phyloP scores from a whole-genome alignment of 2,888 invertebrate genomes.

The Opisthograptis luteolata region DNA sequence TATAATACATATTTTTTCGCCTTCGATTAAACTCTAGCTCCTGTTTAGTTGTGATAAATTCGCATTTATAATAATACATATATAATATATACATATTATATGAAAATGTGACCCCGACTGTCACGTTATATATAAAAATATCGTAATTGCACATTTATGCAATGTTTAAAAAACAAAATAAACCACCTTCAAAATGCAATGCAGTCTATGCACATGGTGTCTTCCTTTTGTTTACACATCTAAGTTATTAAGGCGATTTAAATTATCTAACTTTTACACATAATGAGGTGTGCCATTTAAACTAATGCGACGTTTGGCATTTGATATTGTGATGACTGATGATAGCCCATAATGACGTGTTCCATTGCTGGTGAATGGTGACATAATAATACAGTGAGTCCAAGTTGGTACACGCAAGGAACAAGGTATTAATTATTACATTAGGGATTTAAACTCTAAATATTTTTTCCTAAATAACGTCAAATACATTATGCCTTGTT shows the following conservation, averaged over 20 bases:
- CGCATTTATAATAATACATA: slow-evolving; percentile 30
- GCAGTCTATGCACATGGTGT: slow-evolving; percentile 79
- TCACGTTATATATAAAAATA: slow-evolving; percentile 44
- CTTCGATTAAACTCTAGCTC: slow-evolving; percentile 33
- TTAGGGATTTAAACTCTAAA: slow-evolving; percentile 25
- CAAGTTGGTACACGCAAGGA: slow-evolving; percentile 13
- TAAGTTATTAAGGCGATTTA: slow-evolving; percentile 69
- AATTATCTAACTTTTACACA: slow-evolving; percentile 66
- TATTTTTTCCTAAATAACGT: slow-evolving; percentile 37
- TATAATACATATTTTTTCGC: slow-evolving; percentile 23
- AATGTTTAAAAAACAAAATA: slow-evolving; percentile 50
- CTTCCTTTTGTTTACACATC: slow-evolving; percentile 53
- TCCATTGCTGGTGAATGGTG: slow-evolving; percentile 13
- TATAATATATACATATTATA: no score
- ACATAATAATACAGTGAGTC: slow-evolving; percentile 8
- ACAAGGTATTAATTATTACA: slow-evolving; percentile 26
- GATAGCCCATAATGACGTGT: slow-evolving; percentile 33
- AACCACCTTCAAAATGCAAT: slow-evolving; percentile 76
- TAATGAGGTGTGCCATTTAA: slow-evolving; percentile 72
- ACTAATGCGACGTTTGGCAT: slow-evolving; percentile 73
- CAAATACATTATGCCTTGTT: slow-evolving; percentile 73
- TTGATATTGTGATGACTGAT: slow-evolving; percentile 68
- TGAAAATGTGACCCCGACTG: slow-evolving; percentile 29
- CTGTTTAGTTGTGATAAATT: slow-evolving; percentile 52
- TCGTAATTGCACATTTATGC: slow-evolving; percentile 59